Base-by-base conservation (phyloP, 2,113 vertebrate genomes). In the Salvelinus fontinalis region DNA sequence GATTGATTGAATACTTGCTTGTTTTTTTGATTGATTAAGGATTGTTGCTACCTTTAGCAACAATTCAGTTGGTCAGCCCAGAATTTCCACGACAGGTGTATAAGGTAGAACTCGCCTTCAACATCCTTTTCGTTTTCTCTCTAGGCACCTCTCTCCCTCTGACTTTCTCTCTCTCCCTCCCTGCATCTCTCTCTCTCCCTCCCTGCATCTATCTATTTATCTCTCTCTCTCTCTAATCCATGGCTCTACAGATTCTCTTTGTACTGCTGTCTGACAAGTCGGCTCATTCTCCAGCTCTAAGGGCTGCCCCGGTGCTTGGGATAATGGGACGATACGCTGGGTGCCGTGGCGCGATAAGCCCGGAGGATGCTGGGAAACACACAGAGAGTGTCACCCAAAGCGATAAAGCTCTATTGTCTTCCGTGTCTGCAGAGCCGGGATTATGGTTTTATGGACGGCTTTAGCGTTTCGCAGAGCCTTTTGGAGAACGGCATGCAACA, bases 271-370 rank as follows among this genome's bases (percentile, higher is more conserved):
- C 88, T 87, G 90, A 89, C 87, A 86, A 86, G 86, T 84, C 86
- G 81, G 87, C 44, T 71, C 69, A n/a, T 27, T 26, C 80, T 82
- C 82, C 60, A 65, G 81, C 85, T 86, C 85, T 70, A 70, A 86
- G 86, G 85, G 87, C 83, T 77, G 81, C 81, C 77, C 86, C 79
- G 75, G 81, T 86, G 80, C 82, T 82, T 0, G 24, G 85, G 87
- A 90, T 90, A 90, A 90, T 91, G 84, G 87, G 89, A 91, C 83
- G 83, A 88, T 85, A 89, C 78, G 82, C 75, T 26, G 86, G 78
- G 80, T 26, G 69, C 69, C 12, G 13, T 54, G 3, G 26, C 8
- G 51, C 81, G 88, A 88, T 89, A 90, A 72, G 90, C 87, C 87
- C 79, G 18, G 71, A 90, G 88, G 86, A 89, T 84, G 82, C 82